Evolutionary conservation across 2,888 invertebrate species (phyloP).

Genomic region (Cyrtodaria siliqua): DNA sequence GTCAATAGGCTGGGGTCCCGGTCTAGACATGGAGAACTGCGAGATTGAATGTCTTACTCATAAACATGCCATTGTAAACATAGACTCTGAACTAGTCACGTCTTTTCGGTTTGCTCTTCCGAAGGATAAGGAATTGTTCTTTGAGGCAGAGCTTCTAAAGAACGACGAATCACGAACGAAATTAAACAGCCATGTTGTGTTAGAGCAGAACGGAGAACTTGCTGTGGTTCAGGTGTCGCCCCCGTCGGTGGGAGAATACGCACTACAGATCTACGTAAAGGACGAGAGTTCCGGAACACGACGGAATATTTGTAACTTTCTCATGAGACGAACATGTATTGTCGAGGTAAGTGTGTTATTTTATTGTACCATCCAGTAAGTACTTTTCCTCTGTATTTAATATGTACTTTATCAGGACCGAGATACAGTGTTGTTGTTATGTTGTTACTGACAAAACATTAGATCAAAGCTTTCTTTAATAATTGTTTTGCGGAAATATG

Average conservation of each 20-base stretch:
- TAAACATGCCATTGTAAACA: conserved; percentile 39
- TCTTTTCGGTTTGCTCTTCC: conserved; percentile 57
- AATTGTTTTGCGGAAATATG: too few species aligned
- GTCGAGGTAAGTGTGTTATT: conserved; percentile 68
- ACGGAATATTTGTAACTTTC: conserved; percentile 67
- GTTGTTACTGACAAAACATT: too few species aligned
- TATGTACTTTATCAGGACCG: too few species aligned
- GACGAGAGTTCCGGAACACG: conserved; percentile 21
- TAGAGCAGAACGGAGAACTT: conserved; percentile 44
- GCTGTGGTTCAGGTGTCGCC: conserved; percentile 59
- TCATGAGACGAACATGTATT: conserved; percentile 57
- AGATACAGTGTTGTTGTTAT: too few species aligned
- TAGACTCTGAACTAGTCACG: conserved; percentile 59
- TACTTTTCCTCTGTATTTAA: too few species aligned
- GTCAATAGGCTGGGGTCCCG: conserved; percentile 64
- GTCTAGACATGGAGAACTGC: conserved; percentile 36
- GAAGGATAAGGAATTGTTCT: conserved; percentile 40
- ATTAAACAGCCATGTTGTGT: conserved; percentile 39
- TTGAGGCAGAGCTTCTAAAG: conserved; percentile 60
- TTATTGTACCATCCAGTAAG: too few species aligned
- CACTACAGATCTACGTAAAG: conserved; percentile 60
- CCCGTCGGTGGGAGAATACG: conserved; percentile 66
- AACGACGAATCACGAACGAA: conserved; percentile 48
- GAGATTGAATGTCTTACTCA: conserved; percentile 54
- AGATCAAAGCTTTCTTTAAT: too few species aligned